Percentiles rank a stretch among this genome's conserved stretches.
These are phyloP conservation scores for Cerastoderma edule DNA, from an alignment of 2,888 invertebrate genomes.

Conservation along the genomic window DNA sequence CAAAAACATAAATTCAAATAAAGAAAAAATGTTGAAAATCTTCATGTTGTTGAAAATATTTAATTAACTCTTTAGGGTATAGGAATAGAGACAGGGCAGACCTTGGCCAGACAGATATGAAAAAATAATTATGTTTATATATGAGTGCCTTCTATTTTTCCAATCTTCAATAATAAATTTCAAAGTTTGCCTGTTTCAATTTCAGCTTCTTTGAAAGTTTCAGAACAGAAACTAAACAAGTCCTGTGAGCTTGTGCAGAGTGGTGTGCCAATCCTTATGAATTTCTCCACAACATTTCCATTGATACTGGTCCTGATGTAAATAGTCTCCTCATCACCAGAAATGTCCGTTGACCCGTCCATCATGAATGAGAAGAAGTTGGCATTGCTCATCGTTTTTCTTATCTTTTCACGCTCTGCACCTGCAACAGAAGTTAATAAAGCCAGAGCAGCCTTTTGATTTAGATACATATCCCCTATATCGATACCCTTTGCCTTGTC, in stretches of 20 bases:
- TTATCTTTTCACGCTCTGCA: slow-evolving; percentile 22
- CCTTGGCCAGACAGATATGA: neutral
- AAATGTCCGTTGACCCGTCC: slow-evolving; percentile 52
- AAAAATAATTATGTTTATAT: neutral
- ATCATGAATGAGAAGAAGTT: slow-evolving; percentile 46
- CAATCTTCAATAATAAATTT: neutral
- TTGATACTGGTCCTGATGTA: slow-evolving; percentile 25
- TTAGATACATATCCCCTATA: slow-evolving; percentile 8
- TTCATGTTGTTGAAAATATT: neutral
- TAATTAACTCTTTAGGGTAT: neutral
- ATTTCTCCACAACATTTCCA: slow-evolving; percentile 34
- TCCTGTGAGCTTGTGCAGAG: slow-evolving; percentile 40
- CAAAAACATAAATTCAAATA: neutral
- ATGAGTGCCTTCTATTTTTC: neutral
- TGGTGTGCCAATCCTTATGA: slow-evolving; percentile 42
- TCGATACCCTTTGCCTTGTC: slow-evolving; percentile 9
- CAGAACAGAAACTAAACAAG: neutral
- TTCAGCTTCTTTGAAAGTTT: neutral
- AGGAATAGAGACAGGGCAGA: neutral
- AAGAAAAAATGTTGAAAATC: neutral
- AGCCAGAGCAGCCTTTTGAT: slow-evolving; percentile 37
- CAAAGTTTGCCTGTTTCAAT: neutral
- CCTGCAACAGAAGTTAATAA: slow-evolving; percentile 41
- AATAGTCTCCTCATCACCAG: slow-evolving; percentile 44
- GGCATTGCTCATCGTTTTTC: neutral